phyloP scores from a whole-genome alignment of 2,888 invertebrate genomes.

The Spilarctia lutea region DNA sequence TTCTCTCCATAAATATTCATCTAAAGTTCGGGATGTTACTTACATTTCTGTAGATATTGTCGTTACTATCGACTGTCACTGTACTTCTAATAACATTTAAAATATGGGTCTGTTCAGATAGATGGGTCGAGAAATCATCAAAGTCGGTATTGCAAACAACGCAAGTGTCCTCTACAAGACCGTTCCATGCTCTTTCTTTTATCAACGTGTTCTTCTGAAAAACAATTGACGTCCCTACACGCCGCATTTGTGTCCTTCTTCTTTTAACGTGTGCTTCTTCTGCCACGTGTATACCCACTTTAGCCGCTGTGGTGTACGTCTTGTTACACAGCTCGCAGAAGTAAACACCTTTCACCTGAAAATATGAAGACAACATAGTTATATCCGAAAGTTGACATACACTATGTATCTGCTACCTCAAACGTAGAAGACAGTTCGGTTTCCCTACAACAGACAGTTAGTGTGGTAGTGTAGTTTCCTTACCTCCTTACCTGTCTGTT shows the following conservation, averaged over 20 bases:
- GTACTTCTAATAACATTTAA: constrained; percentile 34
- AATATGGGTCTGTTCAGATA: constrained; percentile 14
- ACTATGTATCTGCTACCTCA: too few relatives aligned
- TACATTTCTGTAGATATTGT: constrained; percentile 31
- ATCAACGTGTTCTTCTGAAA: constrained; percentile 21
- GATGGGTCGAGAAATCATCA: constrained; percentile 28
- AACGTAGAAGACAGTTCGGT: too few relatives aligned
- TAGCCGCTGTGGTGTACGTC: constrained; percentile 30
- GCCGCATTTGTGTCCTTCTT: constrained; percentile 13
- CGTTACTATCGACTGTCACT: constrained; percentile 2
- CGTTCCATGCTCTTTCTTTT: constrained; percentile 37
- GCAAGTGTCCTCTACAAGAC: constrained; percentile 34
- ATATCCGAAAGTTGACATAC: background rate
- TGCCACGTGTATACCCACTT: constrained; percentile 33
- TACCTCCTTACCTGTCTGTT: too few relatives aligned
- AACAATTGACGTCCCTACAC: constrained; percentile 18
- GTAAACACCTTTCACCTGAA: constrained; percentile 30
- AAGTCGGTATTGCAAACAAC: constrained; percentile 37
- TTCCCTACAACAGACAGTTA: too few relatives aligned
- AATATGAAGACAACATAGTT: background rate
- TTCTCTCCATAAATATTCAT: background rate
- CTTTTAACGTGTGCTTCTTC: constrained; percentile 23
- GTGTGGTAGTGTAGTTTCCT: too few relatives aligned
- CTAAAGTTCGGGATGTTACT: background rate
- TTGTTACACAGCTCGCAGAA: constrained; percentile 38